Base-by-base conservation (phyloP, 2,888 invertebrate species). In the Cryptus viduatorius region DNA sequence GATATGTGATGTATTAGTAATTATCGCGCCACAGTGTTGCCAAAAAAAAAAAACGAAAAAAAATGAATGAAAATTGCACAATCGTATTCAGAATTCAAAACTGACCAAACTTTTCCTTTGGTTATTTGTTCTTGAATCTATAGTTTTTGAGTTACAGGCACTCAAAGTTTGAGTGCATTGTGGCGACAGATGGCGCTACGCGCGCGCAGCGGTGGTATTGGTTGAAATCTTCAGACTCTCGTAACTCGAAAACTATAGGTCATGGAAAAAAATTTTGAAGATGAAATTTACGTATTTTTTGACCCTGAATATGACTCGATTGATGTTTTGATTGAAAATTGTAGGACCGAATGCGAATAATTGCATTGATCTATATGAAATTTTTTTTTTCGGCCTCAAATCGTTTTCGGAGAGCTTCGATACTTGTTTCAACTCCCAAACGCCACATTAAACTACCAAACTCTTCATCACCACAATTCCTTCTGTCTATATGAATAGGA, bases 21-120 rank as follows among this genome's bases (percentile, higher is more conserved):
- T 12, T 12, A 19, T 5, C 12, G n/a, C 8, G 65, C 42, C 42
- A 7, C 42, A 10, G 42, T 42, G 8, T 42, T 44, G 65, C 7
- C 8, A 1, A 12, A 76, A 42, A 53, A n/a, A 19, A 0, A 8
- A 61, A 10, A n/a, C 16, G n/a, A 24, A 10, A 42, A 71, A 37
- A 71, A 37, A 1, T 19, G 12, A 16, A 14, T 0, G 24, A 29
- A 24, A 73, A 89, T 90, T 89, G 59, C 61, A n/a, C n/a, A 61
- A 42, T 29, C 61, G 61, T 1, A 61, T 31, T 31, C 29, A n/a
- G 61, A 19, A n/a, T 31, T 12, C 1, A 12, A 31, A 61, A 61
- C 7, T 31, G 61, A 61, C 29, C 4, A 31, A 29, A 61, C 61
- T 61, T 31, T 61, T 31, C 14, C 12, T 61, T 31, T 61, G 29